These are phyloP conservation scores for Mohoua ochrocephala DNA, from an alignment of 2,113 vertebrate species.

Conservation along the genomic window DNA sequence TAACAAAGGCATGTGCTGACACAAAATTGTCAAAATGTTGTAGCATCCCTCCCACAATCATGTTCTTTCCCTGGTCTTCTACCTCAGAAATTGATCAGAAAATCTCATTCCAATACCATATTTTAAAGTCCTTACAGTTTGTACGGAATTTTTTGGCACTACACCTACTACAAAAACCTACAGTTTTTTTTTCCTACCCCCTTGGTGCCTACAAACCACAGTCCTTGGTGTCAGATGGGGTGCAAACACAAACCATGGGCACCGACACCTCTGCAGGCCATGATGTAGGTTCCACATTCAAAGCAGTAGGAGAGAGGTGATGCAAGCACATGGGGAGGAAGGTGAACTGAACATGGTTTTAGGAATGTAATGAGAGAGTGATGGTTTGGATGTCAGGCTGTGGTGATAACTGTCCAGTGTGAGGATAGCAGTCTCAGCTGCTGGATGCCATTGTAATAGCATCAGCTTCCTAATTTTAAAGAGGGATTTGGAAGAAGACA, in stretches of 20 bases:
- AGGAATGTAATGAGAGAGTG: background rate
- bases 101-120: background rate
- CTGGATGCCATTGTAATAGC: background rate
- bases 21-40: background rate
- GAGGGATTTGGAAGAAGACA: background rate
- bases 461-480: background rate
- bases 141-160: background rate
- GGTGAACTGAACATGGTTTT: background rate
- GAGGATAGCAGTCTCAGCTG: background rate
- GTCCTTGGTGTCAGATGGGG: background rate
- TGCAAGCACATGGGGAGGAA: background rate
- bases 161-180: background rate
- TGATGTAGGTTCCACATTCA: fast-evolving
- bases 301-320: background rate
- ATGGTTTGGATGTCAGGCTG: background rate
- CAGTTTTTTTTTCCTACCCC: background rate
- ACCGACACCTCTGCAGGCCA: background rate
- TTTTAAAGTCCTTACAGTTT: background rate
- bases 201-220: background rate
- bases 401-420: background rate
- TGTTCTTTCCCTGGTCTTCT: background rate
- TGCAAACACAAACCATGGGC: background rate
- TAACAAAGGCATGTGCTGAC: background rate
- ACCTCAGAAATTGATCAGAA: background rate
- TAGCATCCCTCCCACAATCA: background rate